phyloP scores from a whole-genome alignment of 2,113 vertebrate species.

The Cricetomys ansorgei region DNA sequence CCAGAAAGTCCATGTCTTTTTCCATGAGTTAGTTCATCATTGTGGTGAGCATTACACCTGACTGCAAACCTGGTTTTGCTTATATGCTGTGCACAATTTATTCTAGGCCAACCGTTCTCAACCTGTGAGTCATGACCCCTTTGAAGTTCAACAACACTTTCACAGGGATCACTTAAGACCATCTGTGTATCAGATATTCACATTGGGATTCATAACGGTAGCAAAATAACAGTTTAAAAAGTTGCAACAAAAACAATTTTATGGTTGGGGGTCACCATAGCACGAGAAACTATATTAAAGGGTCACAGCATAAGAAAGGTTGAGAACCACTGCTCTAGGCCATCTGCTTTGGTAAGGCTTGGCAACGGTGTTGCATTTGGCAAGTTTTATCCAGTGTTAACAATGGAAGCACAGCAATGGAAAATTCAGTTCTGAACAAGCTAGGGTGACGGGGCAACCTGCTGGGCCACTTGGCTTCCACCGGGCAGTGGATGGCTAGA shows the following conservation, averaged over 20 bases:
- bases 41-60: not conserved
- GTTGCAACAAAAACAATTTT: too few relatives aligned
- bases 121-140: too few relatives aligned
- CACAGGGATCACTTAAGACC: too few relatives aligned
- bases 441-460: not conserved
- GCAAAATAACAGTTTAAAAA: too few relatives aligned
- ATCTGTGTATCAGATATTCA: too few relatives aligned
- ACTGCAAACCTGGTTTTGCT: constrained; percentile 13
- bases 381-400: not conserved
- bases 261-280: too few relatives aligned
- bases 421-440: not conserved
- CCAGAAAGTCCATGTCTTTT: not conserved
- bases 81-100: not conserved
- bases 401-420: not conserved
- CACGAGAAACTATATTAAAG: too few relatives aligned
- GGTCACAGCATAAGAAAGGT: too few relatives aligned
- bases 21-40: not conserved
- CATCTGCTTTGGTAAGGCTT: not conserved
- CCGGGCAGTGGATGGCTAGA: not conserved
- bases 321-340: not conserved
- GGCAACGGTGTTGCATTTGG: not conserved
- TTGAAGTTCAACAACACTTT: too few relatives aligned
- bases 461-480: not conserved
- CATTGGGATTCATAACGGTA: too few relatives aligned
- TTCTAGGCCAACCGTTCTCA: too few relatives aligned